Base-by-base conservation (phyloP, 1,140 invertebrate species). In the Microplitis mediator region DNA sequence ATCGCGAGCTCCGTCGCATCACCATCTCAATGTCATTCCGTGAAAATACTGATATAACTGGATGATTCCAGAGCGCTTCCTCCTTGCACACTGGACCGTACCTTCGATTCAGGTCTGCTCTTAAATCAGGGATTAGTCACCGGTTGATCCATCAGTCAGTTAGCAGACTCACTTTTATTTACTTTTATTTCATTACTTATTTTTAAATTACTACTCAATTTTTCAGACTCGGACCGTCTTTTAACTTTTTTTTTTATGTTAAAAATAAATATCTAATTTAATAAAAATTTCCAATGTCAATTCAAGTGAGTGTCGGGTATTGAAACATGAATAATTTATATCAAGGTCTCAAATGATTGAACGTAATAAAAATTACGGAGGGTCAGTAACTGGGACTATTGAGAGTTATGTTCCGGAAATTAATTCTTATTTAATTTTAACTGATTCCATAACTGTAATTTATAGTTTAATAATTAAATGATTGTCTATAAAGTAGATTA, bases 11-110 rank as follows among this genome's bases (percentile, higher is more conserved):
- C 36, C 90, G 89, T 67, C 90, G 90, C 13, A 95, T 88, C 4
- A 97, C 91, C 65, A 91, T 90, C 79, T 95, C 94, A 72, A 97
- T 92, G 79, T 95, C 94, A 0, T 87, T 81, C n/a, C 91, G 88
- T 35, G 92, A 91, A 63, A 92, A 92, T n/a, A 97, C 82, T 72
- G 92, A 94, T 31, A 96, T 90, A 14, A 96, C 90, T 16, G 91
- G 91, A 45, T 90, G 87, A 76, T 95, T 95, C 79, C 91, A 92
- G 45, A 93, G 85, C 45, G 91, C 90, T 77, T 93, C 92, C 87
- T 96, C 94, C 78, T 91, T 91, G 72, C 95, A 91, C 71, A 96
- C 88, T 52, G 89, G 85, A 32, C 95, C 95, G 85, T 94, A 96
- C 71, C 80, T 83, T 75, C 76, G 81, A 79, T 83, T 81, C 79